Evolutionary conservation across 2,888 invertebrate genomes (phyloP).

Genomic region (Spilosoma lubricipeda): DNA sequence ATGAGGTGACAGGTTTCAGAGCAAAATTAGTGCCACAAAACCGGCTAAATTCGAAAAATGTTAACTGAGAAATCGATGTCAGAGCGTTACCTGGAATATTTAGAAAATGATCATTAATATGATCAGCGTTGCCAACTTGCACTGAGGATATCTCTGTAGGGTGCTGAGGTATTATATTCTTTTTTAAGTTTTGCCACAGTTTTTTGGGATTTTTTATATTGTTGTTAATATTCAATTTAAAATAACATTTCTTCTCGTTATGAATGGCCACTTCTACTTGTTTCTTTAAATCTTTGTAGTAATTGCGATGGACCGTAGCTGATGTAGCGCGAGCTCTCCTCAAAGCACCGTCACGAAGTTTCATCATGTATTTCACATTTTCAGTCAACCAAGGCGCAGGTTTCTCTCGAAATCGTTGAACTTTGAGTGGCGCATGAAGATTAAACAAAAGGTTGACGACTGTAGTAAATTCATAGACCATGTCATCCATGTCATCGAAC

Average conservation of each 20-base stretch:
- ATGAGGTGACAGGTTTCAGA: too few relatives aligned
- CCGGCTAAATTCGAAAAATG: too few relatives aligned
- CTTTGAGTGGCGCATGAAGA: constrained; percentile 13
- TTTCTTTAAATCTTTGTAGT: constrained; percentile 18
- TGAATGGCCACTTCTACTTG: neutral
- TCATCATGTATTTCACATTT: constrained; percentile 3
- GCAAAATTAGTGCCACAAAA: too few relatives aligned
- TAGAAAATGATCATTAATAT: too few relatives aligned
- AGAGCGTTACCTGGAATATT: too few relatives aligned
- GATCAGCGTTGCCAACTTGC: too few relatives aligned
- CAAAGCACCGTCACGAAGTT: too few relatives aligned
- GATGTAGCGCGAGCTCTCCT: too few relatives aligned
- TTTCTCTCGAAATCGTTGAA: neutral
- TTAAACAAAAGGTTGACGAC: neutral
- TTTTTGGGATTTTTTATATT: constrained; percentile 1
- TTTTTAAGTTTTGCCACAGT: constrained; percentile 15
- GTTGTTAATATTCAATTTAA: constrained; percentile 6
- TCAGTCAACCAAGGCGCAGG: constrained; percentile 22
- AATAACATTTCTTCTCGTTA: constrained; percentile 21
- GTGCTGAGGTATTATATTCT: too few relatives aligned
- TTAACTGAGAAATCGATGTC: too few relatives aligned
- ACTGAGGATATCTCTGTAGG: too few relatives aligned
- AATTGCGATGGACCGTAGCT: constrained; percentile 4
- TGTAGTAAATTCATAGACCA: constrained; percentile 6
- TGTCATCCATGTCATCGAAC: constrained; percentile 2